Evolutionary conservation across 1,140 invertebrate genomes (phyloP).

Genomic region (Nymphalis io): DNA sequence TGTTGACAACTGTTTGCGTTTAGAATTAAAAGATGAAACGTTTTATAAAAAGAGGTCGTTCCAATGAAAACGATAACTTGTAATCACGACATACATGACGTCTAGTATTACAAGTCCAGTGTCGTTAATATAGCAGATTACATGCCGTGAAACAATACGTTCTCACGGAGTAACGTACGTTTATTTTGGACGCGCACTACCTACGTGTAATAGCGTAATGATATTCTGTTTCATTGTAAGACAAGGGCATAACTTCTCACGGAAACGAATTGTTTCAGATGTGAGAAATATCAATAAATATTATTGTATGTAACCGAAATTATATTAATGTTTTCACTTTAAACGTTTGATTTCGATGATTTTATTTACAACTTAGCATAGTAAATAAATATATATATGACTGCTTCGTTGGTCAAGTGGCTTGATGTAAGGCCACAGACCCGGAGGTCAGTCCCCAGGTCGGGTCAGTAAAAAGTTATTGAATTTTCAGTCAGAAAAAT

Average conservation of each 20-base stretch:
- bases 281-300: slow-evolving; percentile 33
- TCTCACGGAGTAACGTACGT: slow-evolving; percentile 69
- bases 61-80: background rate
- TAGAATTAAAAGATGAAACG: no score
- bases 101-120: slow-evolving; percentile 7
- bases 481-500: no score
- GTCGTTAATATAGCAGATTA: slow-evolving; percentile 57
- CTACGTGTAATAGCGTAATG: slow-evolving; percentile 61
- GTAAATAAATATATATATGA: no score
- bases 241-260: slow-evolving; percentile 63
- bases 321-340: background rate
- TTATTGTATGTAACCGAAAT: background rate
- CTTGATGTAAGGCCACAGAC: no score
- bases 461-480: no score
- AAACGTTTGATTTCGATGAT: background rate
- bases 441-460: no score
- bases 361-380: no score
- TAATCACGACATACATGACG: slow-evolving; percentile 6
- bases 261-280: slow-evolving; percentile 33
- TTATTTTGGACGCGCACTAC: slow-evolving; percentile 58
- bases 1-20: no score
- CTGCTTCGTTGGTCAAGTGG: no score
- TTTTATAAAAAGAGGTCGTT: background rate
- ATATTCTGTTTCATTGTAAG: slow-evolving; percentile 63
- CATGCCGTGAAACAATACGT: slow-evolving; percentile 70